Evolutionary conservation across 2,888 invertebrate species (phyloP), one percentile per base, ranked within the genome.

Genomic region (Brenthis ino): DNA sequence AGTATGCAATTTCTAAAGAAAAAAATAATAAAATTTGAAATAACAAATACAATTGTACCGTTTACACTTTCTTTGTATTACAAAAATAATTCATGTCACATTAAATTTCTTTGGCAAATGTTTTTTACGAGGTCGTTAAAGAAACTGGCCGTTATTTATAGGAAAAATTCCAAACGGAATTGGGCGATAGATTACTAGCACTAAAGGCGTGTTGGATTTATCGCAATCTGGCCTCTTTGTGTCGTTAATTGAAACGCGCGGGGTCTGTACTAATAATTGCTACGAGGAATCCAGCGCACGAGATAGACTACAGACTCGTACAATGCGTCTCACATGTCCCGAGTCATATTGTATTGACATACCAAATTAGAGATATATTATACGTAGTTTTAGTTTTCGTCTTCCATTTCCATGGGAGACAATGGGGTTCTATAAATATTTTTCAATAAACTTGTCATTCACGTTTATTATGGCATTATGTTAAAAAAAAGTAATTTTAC

Each of bases 191-290:
- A 60, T 60, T 60, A 60, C 48, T 60, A 33, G 60, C 60, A 60
- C 28, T 60, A 60, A 60, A 60, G 60, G 33, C 60, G 50, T 53
- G 64, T 65, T 68, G 53, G 65, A 68, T 71, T 68, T 71, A 68
- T 68, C 55, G 65, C 61, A 64, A 64, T 67, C 60, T 58, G 61
- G 55, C 64, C 70, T 68, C 53, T 68, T 69, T 56, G 56, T 55
- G 65, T 16, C 65, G 70, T 68, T 72, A 71, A 70, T 72, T 72
- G 71, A 68, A 73, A 68, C 69, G 64, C 73, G 54, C 47, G 53
- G 57, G 54, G 72, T 68, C 60, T 70, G 72, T 71, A 68, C 67
- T 70, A 51, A 63, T 75, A 71, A 75, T 75, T 75, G 72, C 57
- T 71, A 69, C 74, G 71, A 67, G 72, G 47, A 47, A 43, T 43